phyloP scores from a whole-genome alignment of 2,113 vertebrate genomes.

The Xyliphius kryptos region DNA sequence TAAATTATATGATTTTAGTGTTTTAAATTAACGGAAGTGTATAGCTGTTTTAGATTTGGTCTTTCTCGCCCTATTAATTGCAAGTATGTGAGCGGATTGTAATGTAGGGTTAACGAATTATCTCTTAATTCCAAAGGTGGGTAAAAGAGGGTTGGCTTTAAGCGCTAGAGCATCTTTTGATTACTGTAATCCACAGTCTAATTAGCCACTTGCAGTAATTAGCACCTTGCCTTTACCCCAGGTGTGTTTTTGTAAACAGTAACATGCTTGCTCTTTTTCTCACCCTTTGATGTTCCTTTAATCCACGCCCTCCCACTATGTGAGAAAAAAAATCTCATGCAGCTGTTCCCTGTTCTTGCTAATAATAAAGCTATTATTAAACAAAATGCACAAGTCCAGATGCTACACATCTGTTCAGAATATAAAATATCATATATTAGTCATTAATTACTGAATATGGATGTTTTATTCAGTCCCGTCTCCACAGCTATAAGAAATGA shows the following conservation, averaged over 20 bases:
- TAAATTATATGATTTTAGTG: too few relatives aligned
- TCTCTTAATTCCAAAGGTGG: conserved; percentile 18
- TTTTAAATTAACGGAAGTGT: too few relatives aligned
- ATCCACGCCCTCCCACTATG: conserved; percentile 56
- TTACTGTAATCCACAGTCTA: conserved; percentile 85
- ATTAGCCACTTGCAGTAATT: conserved; percentile 89
- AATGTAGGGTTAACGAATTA: conserved; percentile 14
- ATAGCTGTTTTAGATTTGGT: too few relatives aligned
- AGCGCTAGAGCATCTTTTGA: conserved; percentile 81
- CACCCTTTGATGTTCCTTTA: conserved; percentile 58
- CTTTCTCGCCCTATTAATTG: too few relatives aligned
- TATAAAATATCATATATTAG: too few relatives aligned
- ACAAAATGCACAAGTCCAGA: conserved; percentile 21
- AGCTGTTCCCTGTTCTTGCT: conserved; percentile 5
- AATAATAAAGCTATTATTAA: conserved; percentile 28
- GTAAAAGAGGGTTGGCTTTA: conserved; percentile 69
- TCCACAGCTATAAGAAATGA: too few relatives aligned
- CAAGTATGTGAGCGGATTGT: conserved; percentile 7
- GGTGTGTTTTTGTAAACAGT: conserved; percentile 83
- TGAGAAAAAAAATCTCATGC: conserved; percentile 45
- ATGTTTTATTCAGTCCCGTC: too few relatives aligned
- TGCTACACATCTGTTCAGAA: conserved; percentile 14
- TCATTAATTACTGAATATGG: too few relatives aligned
- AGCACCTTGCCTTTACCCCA: conserved; percentile 82
- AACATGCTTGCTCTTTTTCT: conserved; percentile 66